These are phyloP conservation scores for Thunnus albacares DNA, from an alignment of 2,797 vertebrate species.

Conservation along the genomic window DNA sequence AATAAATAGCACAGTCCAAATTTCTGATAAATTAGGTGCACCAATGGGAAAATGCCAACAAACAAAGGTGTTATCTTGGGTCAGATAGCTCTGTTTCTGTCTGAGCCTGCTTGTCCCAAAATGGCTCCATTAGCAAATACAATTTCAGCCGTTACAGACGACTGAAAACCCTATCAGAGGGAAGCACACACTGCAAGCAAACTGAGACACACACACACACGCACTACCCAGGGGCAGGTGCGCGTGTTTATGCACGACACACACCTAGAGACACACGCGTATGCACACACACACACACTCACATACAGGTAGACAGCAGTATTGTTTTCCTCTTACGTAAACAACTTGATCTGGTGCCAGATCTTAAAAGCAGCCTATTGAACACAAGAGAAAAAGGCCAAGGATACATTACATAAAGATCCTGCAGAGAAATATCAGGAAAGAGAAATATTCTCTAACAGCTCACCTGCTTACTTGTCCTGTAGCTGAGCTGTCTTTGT, in stretches of 20 bases:
- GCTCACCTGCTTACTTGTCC: conserved; percentile 35
- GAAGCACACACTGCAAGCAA: conserved; percentile 48
- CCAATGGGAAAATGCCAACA: conserved; percentile 57
- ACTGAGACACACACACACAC: conserved; percentile 23
- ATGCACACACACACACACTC: conserved; percentile 14
- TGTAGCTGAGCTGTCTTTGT: conserved; percentile 34
- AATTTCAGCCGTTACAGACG: conserved; percentile 80
- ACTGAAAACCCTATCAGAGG: conserved; percentile 74
- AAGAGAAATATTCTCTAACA: conserved; percentile 30
- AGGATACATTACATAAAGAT: conserved; percentile 45
- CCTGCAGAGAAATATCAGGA: conserved; percentile 34
- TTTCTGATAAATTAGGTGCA: conserved; percentile 59
- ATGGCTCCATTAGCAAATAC: conserved; percentile 79
- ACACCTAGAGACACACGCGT: neutral
- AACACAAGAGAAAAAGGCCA: conserved; percentile 50
- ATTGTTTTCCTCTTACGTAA: conserved; percentile 51
- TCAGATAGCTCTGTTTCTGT: conserved; percentile 73
- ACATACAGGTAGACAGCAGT: conserved; percentile 34
- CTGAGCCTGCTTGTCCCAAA: conserved; percentile 72
- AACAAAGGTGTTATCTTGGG: conserved; percentile 70
- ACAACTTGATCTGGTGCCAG: conserved; percentile 64
- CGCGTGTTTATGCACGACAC: conserved; percentile 31
- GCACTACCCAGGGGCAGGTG: conserved; percentile 33
- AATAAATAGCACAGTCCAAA: conserved; percentile 45
- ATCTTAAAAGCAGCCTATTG: conserved; percentile 63